Evolutionary conservation across 2,797 vertebrate species (phyloP).

Genomic region (Orientallactaga sibirica): DNA sequence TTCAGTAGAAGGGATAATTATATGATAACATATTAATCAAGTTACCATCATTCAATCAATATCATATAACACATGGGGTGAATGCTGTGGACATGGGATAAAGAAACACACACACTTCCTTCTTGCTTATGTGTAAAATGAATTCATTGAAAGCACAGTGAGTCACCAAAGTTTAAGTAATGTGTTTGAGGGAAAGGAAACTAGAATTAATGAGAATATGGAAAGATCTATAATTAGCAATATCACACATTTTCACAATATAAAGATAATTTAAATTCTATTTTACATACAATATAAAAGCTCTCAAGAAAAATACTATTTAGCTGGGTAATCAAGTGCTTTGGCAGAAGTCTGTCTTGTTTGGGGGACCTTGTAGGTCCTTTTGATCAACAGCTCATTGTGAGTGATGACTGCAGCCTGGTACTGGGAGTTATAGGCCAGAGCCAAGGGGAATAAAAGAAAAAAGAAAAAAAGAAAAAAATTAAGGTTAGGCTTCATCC

Average conservation of each 20-base stretch:
- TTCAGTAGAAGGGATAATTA: not conserved
- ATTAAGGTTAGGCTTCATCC: no score
- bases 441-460: no score
- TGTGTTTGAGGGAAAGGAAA: no score
- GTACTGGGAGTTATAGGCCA: no score
- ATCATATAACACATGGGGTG: not conserved
- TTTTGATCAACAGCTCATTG: no score
- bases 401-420: no score
- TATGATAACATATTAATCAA: not conserved
- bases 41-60: not conserved
- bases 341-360: no score
- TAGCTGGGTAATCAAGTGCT: no score
- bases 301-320: not conserved
- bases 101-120: not conserved
- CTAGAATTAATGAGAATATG: no score
- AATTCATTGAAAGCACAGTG: not conserved
- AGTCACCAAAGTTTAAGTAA: not conserved
- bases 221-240: not conserved
- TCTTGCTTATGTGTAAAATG: not conserved
- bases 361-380: no score
- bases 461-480: no score
- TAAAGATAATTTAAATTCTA: not conserved
- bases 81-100: not conserved
- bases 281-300: not conserved
- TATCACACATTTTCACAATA: not conserved